Base-by-base conservation (phyloP, 2,113 vertebrate genomes). In the Propithecus coquereli region DNA sequence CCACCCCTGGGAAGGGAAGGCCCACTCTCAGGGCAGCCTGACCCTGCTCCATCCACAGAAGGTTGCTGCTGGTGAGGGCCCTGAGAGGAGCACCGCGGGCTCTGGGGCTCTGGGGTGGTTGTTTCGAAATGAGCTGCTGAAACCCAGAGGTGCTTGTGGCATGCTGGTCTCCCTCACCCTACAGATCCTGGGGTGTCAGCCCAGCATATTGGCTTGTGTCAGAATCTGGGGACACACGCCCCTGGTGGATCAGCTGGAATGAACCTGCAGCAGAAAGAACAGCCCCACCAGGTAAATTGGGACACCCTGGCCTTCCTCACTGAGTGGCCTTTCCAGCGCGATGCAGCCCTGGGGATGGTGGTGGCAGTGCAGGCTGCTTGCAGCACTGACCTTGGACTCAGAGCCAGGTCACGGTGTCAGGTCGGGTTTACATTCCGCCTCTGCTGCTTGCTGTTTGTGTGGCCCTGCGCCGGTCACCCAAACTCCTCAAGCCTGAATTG, bases 1-100 rank as follows among this genome's bases (percentile, higher is more conserved):
- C n/a, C 13, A 59, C 14, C 2, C 3, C 68, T 74, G 14, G 0
- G 12, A 61, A 74, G 80, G 40, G 40, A 94, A 73, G 65, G 59
- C 14, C 47, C 8, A 1, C 59, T 61, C 14, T 40, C 5, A 34
- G 59, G 50, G 20, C 43, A 88, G 34, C 4, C 30, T 8, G 50
- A 66, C 14, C 23, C 63, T 23, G 2, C 18, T 71, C 14, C 5
- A 0, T 40, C 22, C 8, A 20, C 47, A 34, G 52, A 73, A 47
- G 50, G 43, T 57, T 57, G 32, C 22, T 61, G 9, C 11, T 14
- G 40, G 2, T 16, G 30, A 70, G 77, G 30, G 11, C 20, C 27
- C 17, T 2, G 5, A 52, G 50, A 52, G 84, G 81, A 59, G 11
- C 20, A 20, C 12, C 0, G 0, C 0, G 3, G 17, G n/a, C 43